Evolutionary conservation across 2,113 vertebrate genomes (phyloP).

Genomic region (Micronycteris hirsuta): DNA sequence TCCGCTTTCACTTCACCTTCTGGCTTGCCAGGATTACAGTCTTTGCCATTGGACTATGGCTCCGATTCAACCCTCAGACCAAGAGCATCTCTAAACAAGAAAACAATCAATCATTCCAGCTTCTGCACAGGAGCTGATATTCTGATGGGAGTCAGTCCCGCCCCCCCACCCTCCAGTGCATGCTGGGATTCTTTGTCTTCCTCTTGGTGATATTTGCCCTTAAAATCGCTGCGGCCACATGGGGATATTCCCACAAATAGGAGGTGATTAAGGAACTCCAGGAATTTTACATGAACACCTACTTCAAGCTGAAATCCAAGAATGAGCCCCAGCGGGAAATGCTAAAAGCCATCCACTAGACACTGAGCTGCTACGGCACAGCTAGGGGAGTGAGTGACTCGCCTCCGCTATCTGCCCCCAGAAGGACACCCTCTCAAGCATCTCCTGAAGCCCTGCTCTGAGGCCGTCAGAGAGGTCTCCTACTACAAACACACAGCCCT

Average conservation of each 20-base stretch:
- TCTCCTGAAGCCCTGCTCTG: conserved; percentile 83
- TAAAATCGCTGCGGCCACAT: conserved; percentile 93
- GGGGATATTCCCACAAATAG: conserved; percentile 94
- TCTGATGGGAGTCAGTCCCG: conserved; percentile 90
- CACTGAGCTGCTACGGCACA: conserved; percentile 89
- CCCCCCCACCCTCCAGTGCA: conserved; percentile 92
- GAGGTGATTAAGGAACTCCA: conserved; percentile 88
- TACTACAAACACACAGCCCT: conserved; percentile 88
- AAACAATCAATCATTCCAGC: conserved; percentile 67
- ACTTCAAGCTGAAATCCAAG: conserved; percentile 71
- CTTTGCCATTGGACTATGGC: conserved; percentile 91
- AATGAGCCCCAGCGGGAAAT: conserved; percentile 82
- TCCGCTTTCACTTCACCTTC: conserved; percentile 93
- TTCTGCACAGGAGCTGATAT: conserved; percentile 95
- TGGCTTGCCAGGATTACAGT: conserved; percentile 94
- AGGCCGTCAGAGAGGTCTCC: conserved; percentile 87
- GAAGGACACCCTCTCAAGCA: background rate
- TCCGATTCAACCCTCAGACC: conserved; percentile 91
- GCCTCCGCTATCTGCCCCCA: conserved; percentile 85
- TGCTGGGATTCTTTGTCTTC: conserved; percentile 95
- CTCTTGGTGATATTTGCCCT: conserved; percentile 94
- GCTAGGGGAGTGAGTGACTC: background rate
- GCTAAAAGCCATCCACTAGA: conserved; percentile 85
- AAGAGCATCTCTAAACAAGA: conserved; percentile 86
- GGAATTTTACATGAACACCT: conserved; percentile 86